Percentiles rank a stretch among this genome's conserved stretches.
phyloP scores from a whole-genome alignment of 2,797 vertebrate genomes.

The Cuculus canorus region DNA sequence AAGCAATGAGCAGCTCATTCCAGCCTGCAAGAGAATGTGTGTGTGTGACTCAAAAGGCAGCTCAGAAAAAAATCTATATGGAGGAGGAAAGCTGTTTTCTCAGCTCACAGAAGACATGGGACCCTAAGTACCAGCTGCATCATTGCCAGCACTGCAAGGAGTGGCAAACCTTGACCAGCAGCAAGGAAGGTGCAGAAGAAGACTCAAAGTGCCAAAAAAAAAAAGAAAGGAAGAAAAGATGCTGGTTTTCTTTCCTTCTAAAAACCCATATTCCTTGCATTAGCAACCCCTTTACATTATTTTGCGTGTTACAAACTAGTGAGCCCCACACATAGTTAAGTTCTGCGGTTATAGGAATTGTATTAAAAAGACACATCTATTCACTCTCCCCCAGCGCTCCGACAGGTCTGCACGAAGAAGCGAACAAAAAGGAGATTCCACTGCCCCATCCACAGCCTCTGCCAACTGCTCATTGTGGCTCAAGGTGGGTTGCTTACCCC shows the following conservation, averaged over 20 bases:
- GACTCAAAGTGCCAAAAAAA: background rate
- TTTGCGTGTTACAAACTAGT: background rate
- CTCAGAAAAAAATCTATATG: background rate
- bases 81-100: background rate
- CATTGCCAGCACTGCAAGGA: background rate
- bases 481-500: accelerated
- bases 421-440: background rate
- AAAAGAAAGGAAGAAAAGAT: background rate
- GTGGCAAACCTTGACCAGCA: background rate
- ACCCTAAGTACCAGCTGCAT: background rate
- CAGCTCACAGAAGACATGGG: background rate
- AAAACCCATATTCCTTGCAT: background rate
- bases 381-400: background rate
- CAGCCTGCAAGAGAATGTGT: conserved; percentile 81
- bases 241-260: background rate
- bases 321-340: background rate
- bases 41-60: background rate
- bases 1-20: conserved; percentile 97
- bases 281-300: background rate
- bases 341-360: background rate
- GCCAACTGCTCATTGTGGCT: accelerated
- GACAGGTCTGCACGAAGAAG: background rate
- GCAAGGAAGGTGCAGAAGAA: background rate
- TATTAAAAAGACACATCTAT: background rate
- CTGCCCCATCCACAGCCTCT: background rate